These are phyloP conservation scores for Sphaerolaimus hirsutus DNA, from an alignment of 2,888 invertebrate species.

Conservation along the genomic window DNA sequence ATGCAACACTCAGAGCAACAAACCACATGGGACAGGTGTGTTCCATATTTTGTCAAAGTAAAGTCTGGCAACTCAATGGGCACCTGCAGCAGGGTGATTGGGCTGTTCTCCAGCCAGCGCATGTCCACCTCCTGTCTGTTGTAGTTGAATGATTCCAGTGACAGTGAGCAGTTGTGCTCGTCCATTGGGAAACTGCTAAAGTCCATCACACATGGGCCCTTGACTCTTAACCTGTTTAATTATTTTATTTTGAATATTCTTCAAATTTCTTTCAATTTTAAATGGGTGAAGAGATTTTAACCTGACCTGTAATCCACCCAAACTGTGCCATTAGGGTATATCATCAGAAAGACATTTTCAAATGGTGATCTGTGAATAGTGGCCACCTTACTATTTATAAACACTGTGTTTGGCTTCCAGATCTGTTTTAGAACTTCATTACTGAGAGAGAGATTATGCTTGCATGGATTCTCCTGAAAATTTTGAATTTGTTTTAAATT, in stretches of 20 bases:
- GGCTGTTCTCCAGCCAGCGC: constrained; percentile 18
- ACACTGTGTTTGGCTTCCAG: constrained; percentile 22
- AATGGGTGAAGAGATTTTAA: not conserved
- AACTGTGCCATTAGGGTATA: constrained; percentile 23
- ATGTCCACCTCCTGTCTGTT: constrained; percentile 16
- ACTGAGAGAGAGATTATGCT: constrained; percentile 17
- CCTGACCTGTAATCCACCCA: constrained; percentile 19
- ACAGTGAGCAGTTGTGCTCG: constrained; percentile 17
- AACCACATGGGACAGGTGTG: no score
- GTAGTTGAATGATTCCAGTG: constrained; percentile 21
- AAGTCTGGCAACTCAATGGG: constrained; percentile 22
- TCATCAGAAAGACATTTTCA: constrained; percentile 22
- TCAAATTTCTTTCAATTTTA: not conserved
- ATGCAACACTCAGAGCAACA: no score
- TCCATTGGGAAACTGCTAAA: constrained; percentile 20
- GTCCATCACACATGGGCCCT: constrained; percentile 17
- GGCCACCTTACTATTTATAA: constrained; percentile 19
- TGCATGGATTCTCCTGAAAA: constrained; percentile 16
- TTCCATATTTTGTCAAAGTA: constrained; percentile 15
- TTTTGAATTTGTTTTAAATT: no score
- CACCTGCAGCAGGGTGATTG: constrained; percentile 16
- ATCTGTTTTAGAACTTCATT: constrained; percentile 18
- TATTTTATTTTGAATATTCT: not conserved
- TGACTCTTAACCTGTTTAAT: constrained; percentile 12
- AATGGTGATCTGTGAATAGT: constrained; percentile 18